A percentile compares a stretch with the other conserved stretches of the same genome.
Evolutionary conservation across 2,888 invertebrate genomes (phyloP).

Genomic region (Drosophila flavopinicola): DNA sequence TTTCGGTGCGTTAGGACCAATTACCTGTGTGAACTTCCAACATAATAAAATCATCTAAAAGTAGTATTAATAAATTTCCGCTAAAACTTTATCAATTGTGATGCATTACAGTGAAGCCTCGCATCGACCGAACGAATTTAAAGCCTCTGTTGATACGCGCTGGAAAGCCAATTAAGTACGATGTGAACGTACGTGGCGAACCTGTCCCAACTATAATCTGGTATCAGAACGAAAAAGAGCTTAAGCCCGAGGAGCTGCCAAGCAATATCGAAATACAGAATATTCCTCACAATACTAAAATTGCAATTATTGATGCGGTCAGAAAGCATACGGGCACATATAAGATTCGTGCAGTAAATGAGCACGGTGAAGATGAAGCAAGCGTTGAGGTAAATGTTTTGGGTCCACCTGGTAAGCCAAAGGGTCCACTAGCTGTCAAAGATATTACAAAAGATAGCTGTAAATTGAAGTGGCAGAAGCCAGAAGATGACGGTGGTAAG

Average conservation of each 20-base stretch:
- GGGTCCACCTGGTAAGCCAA: slow-evolving; percentile 92
- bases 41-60: too few species aligned
- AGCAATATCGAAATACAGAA: slow-evolving; percentile 90
- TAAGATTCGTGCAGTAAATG: slow-evolving; percentile 94
- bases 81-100: too few species aligned
- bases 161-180: slow-evolving; percentile 96
- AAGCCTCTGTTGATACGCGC: slow-evolving; percentile 95
- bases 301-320: slow-evolving; percentile 90
- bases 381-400: slow-evolving; percentile 96
- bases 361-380: slow-evolving; percentile 96
- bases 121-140: slow-evolving; percentile 97
- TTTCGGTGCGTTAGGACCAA: too few species aligned
- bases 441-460: slow-evolving; percentile 96
- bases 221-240: slow-evolving; percentile 92
- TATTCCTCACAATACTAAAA: slow-evolving; percentile 95
- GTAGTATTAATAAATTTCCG: too few species aligned
- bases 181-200: slow-evolving; percentile 97
- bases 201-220: slow-evolving; percentile 97
- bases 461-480: slow-evolving; percentile 96
- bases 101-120: slow-evolving; percentile 92
- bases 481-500: slow-evolving; percentile 97
- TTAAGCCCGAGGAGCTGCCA: slow-evolving; percentile 87
- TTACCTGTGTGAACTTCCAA: too few species aligned
- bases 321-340: slow-evolving; percentile 96
- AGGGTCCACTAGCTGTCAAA: slow-evolving; percentile 94